Conservation (phyloP, 2,113 vertebrate species). For the Sinosuthora webbiana region DNA sequence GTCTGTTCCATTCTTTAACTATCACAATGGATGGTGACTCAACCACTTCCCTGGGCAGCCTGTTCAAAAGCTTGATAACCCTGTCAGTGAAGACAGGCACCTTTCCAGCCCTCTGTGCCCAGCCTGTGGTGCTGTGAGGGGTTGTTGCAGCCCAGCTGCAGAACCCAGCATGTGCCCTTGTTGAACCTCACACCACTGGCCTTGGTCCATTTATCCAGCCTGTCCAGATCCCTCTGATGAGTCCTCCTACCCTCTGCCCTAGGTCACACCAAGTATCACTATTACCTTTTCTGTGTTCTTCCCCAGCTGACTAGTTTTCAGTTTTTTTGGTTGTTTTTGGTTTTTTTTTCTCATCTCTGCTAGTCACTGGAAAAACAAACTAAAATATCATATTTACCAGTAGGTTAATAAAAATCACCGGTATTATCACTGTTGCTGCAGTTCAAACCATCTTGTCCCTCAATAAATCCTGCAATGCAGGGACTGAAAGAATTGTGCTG, state of each 20-base stretch:
- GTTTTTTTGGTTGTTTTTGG: neutral
- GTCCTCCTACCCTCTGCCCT: neutral
- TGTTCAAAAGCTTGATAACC: neutral
- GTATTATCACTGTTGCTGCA: neutral
- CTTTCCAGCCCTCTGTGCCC: neutral
- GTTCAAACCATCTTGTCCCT: neutral
- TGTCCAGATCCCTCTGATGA: neutral
- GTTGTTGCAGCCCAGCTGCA: neutral
- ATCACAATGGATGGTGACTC: neutral
- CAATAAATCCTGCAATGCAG: neutral
- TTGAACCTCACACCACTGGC: neutral
- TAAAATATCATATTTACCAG: neutral
- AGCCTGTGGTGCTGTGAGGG: rapidly evolving
- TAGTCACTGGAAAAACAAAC: neutral
- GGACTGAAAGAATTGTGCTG: neutral
- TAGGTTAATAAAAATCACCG: neutral
- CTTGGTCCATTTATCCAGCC: neutral
- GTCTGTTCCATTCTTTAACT: neutral
- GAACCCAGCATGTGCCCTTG: rapidly evolving
- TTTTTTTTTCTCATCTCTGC: neutral
- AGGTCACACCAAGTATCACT: neutral
- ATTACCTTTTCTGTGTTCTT: neutral
- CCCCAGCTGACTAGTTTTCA: neutral
- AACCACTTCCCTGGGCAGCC: neutral
- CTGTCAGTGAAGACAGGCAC: neutral